Conservation (phyloP, 2,888 invertebrate species). For the Andrena marginata region DNA sequence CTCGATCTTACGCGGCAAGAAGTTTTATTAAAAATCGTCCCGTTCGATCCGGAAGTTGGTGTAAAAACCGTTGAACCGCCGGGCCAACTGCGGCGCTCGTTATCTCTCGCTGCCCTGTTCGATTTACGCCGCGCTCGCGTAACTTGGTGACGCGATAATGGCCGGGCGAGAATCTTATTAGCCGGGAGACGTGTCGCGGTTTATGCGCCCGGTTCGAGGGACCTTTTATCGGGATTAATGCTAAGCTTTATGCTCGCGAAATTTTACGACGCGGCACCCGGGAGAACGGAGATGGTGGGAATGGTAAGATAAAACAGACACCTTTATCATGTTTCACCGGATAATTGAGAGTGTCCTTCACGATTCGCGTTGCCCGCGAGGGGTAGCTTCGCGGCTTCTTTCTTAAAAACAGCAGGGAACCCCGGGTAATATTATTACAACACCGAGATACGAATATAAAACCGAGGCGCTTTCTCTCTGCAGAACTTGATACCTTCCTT, state of each 20-base stretch:
- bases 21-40: too few species aligned
- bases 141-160: conserved; percentile 15
- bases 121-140: neutral
- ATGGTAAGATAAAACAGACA: conserved; percentile 23
- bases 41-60: too few species aligned
- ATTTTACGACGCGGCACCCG: conserved; percentile 19
- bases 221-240: conserved; percentile 32
- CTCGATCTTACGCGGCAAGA: too few species aligned
- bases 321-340: conserved; percentile 13
- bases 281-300: neutral
- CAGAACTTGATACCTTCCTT: too few species aligned
- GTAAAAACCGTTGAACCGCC: neutral
- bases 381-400: neutral
- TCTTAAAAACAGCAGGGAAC: neutral
- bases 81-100: neutral
- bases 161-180: conserved; percentile 20
- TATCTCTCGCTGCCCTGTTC: conserved; percentile 4
- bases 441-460: too few species aligned
- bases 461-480: too few species aligned
- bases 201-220: conserved; percentile 27
- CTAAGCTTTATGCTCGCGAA: conserved; percentile 26
- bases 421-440: neutral
- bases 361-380: neutral
- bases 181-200: conserved; percentile 15
- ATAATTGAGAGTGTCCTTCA: conserved; percentile 26